These are phyloP conservation scores for Torymus auratus DNA, from an alignment of 2,888 invertebrate genomes.

Conservation along the genomic window DNA sequence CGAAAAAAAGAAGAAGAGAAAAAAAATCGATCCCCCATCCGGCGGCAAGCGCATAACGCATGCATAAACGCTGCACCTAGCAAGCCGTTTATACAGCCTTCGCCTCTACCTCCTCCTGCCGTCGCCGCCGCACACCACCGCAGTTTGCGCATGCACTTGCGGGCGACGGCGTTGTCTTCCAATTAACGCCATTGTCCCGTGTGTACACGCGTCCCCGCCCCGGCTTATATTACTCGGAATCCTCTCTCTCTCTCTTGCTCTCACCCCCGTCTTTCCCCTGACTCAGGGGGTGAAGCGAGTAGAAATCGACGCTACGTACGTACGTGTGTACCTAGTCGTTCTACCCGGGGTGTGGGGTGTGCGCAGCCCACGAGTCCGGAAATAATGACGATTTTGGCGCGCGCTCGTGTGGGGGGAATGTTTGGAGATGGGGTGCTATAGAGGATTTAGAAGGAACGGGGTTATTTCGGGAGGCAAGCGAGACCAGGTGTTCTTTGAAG, in stretches of 20 bases:
- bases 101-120: neutral
- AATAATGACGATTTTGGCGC: conserved; percentile 1
- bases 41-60: neutral
- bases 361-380: neutral
- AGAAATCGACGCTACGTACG: too few relatives aligned
- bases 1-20: too few relatives aligned
- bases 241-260: conserved; percentile 2
- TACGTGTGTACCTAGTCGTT: too few relatives aligned
- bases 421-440: neutral
- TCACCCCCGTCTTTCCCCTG: neutral
- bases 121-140: neutral
- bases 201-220: conserved; percentile 53
- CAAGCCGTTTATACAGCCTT: too few relatives aligned
- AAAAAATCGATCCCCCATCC: too few relatives aligned
- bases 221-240: neutral
- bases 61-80: conserved; percentile 2
- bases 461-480: neutral
- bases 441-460: neutral
- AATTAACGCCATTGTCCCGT: conserved; percentile 72
- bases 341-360: too few relatives aligned
- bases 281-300: neutral
- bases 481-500: too few relatives aligned
- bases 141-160: conserved; percentile 49
- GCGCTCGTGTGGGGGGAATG: neutral
- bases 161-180: conserved; percentile 69